Base-by-base conservation (phyloP, 1,140 invertebrate genomes). In the Halictus rubicundus region DNA sequence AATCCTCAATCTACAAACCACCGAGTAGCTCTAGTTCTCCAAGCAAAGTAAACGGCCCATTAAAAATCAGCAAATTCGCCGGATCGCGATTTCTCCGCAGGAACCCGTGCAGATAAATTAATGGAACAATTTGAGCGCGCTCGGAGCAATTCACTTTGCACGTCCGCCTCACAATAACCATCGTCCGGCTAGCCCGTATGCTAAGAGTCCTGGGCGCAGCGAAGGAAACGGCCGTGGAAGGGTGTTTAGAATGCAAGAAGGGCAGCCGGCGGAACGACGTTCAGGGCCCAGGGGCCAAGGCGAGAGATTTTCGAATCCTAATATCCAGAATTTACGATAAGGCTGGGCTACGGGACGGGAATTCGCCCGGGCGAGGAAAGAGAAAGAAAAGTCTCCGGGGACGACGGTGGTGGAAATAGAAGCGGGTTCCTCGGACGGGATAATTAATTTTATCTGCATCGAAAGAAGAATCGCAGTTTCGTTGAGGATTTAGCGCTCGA, bases 401-500 rank as follows among this genome's bases (percentile, higher is more conserved):
- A 42, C 5, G 32, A 32, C 5, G 32, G 32, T 32, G 32, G 32
- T 32, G 32, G 32, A 32, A 32, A 32, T 32, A 61, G 76, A 61
- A 82, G 54, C 37, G 32, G 66, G 49, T 63, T 32, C 32, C 32
- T 59, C 59, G 70, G 71, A 68, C 78, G 70, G 84, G 72, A 82
- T 77, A 86, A 82, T 84, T 84, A 84, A 83, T 84, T 84, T 84
- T 80, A 83, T 84, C 81, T 81, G 76, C 82, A 75, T 69, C 57
- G 66, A 70, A 80, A 54, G 82, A 84, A 71, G 68, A 80, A 84
- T 84, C 57, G 77, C 77, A 80, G 83, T 76, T 76, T 80, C 66
- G 76, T 37, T 32, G 78, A 70, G 81, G 76, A 75, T 83, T 79
- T 73, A 84, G 76, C 23, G 19, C 32, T 54, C 27, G 39, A 46